phyloP scores from a whole-genome alignment of 2,888 invertebrate genomes.

The Leptopilina syphax region DNA sequence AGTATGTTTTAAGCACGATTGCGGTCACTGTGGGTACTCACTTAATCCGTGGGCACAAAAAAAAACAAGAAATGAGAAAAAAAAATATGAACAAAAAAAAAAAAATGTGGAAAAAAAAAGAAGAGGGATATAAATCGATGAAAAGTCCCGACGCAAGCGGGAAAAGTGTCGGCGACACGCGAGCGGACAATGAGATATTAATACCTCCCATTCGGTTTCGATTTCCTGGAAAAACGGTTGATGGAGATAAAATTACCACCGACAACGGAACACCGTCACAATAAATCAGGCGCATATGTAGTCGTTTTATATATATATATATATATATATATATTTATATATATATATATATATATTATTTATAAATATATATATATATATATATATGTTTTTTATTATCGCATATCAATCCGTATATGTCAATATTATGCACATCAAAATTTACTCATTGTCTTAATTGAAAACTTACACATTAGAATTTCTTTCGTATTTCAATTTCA shows the following conservation, averaged over 20 bases:
- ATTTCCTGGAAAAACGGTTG: slow-evolving; percentile 74
- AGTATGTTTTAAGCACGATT: slow-evolving; percentile 35
- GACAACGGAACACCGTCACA: slow-evolving; percentile 35
- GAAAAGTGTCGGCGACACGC: slow-evolving; percentile 71
- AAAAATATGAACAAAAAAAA: slow-evolving; percentile 67
- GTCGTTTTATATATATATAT: neutral
- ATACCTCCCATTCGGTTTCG: slow-evolving; percentile 73
- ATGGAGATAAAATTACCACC: slow-evolving; percentile 71
- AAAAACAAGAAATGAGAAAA: slow-evolving; percentile 50
- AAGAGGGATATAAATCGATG: slow-evolving; percentile 68
- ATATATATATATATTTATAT: no score
- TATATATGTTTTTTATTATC: no score
- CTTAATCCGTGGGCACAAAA: slow-evolving; percentile 66
- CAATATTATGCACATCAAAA: no score
- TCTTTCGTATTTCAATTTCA: no score
- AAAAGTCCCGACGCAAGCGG: slow-evolving; percentile 66
- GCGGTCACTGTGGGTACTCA: slow-evolving; percentile 58
- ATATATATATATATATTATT: no score
- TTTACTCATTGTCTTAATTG: no score
- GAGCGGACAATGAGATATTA: slow-evolving; percentile 74
- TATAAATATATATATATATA: no score
- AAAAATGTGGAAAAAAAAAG: slow-evolving; percentile 58
- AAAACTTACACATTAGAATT: no score
- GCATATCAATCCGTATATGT: no score
- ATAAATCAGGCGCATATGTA: slow-evolving; percentile 21